Evolutionary conservation across 2,888 invertebrate genomes (phyloP), one percentile per base, ranked within the genome.

Genomic region (Yponomeuta sedellus): DNA sequence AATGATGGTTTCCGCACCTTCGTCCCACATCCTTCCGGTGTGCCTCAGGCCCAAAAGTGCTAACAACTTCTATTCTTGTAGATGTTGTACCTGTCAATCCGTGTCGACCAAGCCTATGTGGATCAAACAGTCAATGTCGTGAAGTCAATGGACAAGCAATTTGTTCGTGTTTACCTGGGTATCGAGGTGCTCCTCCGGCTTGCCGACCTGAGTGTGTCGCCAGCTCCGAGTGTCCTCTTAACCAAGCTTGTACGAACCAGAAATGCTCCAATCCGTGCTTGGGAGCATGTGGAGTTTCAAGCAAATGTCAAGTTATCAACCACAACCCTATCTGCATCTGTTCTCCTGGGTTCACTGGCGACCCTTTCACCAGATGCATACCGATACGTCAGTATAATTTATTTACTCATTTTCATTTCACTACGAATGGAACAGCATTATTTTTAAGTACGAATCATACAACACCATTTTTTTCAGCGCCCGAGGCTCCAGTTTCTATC

Each of bases 311-410:
- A 83, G 95, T 96, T 19, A 93, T 96, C 61, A 95, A 94, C 76
- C 96, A 96, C 77, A 93, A 94, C 75, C 95, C 96, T 10, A 93
- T 94, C 71, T 96, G 96, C 76, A 92, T 92, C 52, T 96, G 96
- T 76, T 87, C 92, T 61, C 83, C 91, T 6, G 92, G 93, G 58
- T 92, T 92, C 74, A 92, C 93, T n/a, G 95, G 95, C 68, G 94
- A 95, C 88, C 94, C 94, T 28, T 94, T 94, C 74, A 89, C 92
- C 66, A 92, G 92, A 86, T 95, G 94, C 73, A 84, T 86, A 65
- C 74, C 75, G 66, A 87, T 83, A 70, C 85, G 93, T 93, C 85
- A 90, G 92, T 86, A 40, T 12, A 59, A 63, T 39, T 64, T 19
- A 52, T 16, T 1, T 12, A 52, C 2, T 66, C 40, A 56, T 57